phyloP scores from a whole-genome alignment of 2,888 invertebrate genomes.

The Nowickia ferox region DNA sequence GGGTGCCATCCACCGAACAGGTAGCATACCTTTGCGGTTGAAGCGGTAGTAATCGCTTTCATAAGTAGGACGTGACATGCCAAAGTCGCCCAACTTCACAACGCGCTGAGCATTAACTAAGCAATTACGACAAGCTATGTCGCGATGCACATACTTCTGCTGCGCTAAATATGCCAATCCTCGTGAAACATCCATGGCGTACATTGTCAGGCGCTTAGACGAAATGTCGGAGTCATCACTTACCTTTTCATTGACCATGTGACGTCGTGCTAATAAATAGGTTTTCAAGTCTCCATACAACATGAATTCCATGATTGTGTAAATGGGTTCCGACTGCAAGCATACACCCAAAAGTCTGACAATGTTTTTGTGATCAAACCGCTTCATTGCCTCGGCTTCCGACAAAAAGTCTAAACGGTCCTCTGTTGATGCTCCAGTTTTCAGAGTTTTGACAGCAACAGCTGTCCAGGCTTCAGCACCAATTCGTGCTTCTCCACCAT shows the following conservation, averaged over 20 bases:
- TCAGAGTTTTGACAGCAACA: slow-evolving; percentile 95
- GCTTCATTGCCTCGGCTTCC: slow-evolving; percentile 97
- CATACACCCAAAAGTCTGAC: slow-evolving; percentile 93
- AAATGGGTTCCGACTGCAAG: slow-evolving; percentile 93
- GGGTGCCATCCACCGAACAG: slow-evolving; percentile 97
- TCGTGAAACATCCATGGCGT: slow-evolving; percentile 94
- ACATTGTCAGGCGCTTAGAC: slow-evolving; percentile 90
- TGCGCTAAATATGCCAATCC: slow-evolving; percentile 93
- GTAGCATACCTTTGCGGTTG: slow-evolving; percentile 93
- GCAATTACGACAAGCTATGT: slow-evolving; percentile 92
- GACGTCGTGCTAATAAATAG: slow-evolving; percentile 92
- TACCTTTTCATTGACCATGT: slow-evolving; percentile 88
- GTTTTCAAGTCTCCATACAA: slow-evolving; percentile 96
- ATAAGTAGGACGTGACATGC: slow-evolving; percentile 94
- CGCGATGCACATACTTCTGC: slow-evolving; percentile 94
- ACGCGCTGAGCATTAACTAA: slow-evolving; percentile 89
- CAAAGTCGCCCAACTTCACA: slow-evolving; percentile 93
- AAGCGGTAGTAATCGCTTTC: slow-evolving; percentile 96
- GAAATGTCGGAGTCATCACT: slow-evolving; percentile 89
- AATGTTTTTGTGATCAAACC: slow-evolving; percentile 95
- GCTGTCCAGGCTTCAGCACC: slow-evolving; percentile 89
- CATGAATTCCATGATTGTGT: slow-evolving; percentile 97
- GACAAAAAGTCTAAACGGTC: slow-evolving; percentile 95
- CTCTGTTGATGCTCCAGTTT: slow-evolving; percentile 91
- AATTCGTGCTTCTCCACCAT: slow-evolving; percentile 90